phyloP scores from a whole-genome alignment of 2,888 invertebrate species.

The Lasiommata megera region DNA sequence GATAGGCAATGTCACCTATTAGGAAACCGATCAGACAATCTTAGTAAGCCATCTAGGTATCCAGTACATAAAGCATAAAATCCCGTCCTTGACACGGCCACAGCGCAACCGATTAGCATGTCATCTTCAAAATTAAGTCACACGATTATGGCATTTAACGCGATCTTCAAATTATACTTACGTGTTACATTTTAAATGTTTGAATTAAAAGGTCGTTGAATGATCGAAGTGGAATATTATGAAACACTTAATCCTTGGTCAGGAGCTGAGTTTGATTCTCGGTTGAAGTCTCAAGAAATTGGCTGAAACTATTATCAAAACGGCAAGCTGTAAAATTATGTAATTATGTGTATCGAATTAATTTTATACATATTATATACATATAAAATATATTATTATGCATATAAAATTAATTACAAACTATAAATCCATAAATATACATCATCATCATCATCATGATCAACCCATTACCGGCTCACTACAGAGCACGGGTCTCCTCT shows the following conservation, averaged over 20 bases:
- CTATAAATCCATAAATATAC: too few species aligned
- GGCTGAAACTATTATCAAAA: too few species aligned
- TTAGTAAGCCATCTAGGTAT: neutral
- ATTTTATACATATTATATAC: too few species aligned
- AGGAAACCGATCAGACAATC: neutral
- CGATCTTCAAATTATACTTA: neutral
- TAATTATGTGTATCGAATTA: too few species aligned
- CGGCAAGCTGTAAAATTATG: too few species aligned
- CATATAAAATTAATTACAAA: too few species aligned
- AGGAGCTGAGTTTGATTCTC: too few species aligned
- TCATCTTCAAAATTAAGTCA: constrained; percentile 28
- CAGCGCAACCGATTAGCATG: constrained; percentile 21
- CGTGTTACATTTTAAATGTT: constrained; percentile 22
- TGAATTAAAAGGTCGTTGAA: neutral
- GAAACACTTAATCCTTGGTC: neutral
- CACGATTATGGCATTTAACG: constrained; percentile 37
- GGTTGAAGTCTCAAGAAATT: too few species aligned
- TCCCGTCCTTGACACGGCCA: constrained; percentile 30
- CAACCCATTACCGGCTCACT: too few species aligned
- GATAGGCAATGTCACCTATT: neutral
- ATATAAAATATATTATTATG: too few species aligned
- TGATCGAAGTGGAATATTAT: neutral
- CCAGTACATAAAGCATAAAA: constrained; percentile 17
- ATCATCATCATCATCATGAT: too few species aligned
- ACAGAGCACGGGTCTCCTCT: too few species aligned